Conservation (phyloP, 2,113 vertebrate genomes). For the Sapajus apella region DNA sequence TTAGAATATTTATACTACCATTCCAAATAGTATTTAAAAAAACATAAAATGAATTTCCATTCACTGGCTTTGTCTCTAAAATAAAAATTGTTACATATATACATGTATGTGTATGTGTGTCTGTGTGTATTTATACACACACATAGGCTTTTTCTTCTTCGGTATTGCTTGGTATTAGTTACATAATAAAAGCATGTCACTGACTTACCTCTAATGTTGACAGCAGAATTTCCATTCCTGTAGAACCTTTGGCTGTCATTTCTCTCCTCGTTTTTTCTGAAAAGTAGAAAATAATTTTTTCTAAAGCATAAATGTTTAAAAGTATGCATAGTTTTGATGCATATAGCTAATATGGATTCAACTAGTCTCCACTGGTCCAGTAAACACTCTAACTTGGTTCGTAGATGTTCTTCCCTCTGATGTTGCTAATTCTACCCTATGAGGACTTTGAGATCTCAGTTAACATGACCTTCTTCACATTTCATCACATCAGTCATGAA, state of each 20-base stretch:
- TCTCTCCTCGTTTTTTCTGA: conserved; percentile 97
- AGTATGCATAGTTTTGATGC: background rate
- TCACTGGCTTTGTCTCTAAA: conserved; percentile 22
- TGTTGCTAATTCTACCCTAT: background rate
- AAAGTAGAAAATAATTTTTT: conserved; percentile 71
- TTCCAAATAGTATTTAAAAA: conserved; percentile 18
- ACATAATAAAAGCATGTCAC: background rate
- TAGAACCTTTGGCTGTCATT: conserved; percentile 95
- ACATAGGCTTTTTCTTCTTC: background rate
- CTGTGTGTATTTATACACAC: too few relatives aligned
- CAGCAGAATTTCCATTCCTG: conserved; percentile 94
- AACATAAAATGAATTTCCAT: conserved; percentile 26
- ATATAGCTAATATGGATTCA: background rate
- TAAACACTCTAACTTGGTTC: background rate
- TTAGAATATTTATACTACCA: background rate
- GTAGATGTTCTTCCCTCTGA: background rate
- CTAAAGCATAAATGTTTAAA: conserved; percentile 33
- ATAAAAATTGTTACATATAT: background rate
- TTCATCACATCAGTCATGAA: background rate
- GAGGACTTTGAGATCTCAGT: background rate
- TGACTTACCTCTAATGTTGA: conserved; percentile 92
- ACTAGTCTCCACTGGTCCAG: background rate
- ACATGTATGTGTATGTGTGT: background rate
- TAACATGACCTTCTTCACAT: background rate
- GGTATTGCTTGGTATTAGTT: background rate